Evolutionary conservation across 1,140 invertebrate genomes (phyloP).

Genomic region (Zaprionus kolodkinae): DNA sequence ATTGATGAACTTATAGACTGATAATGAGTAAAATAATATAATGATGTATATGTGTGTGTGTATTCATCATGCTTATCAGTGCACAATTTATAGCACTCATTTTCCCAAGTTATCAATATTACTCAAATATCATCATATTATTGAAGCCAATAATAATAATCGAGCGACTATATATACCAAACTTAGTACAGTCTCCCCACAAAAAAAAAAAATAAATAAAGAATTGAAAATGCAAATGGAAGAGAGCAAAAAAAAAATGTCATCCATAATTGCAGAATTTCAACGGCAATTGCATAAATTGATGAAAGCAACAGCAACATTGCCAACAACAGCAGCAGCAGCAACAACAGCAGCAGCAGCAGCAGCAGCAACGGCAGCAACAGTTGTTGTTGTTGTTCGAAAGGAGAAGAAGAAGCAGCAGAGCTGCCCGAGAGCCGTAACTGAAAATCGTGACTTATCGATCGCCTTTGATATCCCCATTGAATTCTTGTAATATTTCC

Average conservation of each 20-base stretch:
- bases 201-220: constrained; percentile 4
- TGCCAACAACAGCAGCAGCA: constrained; percentile 10
- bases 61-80: too few relatives aligned
- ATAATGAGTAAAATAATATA: too few relatives aligned
- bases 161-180: neutral
- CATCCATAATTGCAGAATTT: constrained; percentile 75
- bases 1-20: too few relatives aligned
- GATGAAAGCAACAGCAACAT: constrained; percentile 54
- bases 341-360: constrained; percentile 9
- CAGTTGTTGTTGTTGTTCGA: neutral
- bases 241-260: constrained; percentile 57
- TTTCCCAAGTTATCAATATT: too few relatives aligned
- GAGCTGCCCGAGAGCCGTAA: constrained; percentile 47
- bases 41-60: too few relatives aligned
- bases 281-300: constrained; percentile 79
- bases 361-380: constrained; percentile 31
- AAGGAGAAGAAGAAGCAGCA: constrained; percentile 20
- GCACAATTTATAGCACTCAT: too few relatives aligned
- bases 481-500: constrained; percentile 80
- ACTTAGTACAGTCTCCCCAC: too few relatives aligned
- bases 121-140: too few relatives aligned
- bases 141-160: too few relatives aligned
- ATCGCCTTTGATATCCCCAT: constrained; percentile 79
- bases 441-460: constrained; percentile 77
- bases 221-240: constrained; percentile 18